Base-by-base conservation (phyloP, 2,797 vertebrate species). In the Heliangelus exortis region DNA sequence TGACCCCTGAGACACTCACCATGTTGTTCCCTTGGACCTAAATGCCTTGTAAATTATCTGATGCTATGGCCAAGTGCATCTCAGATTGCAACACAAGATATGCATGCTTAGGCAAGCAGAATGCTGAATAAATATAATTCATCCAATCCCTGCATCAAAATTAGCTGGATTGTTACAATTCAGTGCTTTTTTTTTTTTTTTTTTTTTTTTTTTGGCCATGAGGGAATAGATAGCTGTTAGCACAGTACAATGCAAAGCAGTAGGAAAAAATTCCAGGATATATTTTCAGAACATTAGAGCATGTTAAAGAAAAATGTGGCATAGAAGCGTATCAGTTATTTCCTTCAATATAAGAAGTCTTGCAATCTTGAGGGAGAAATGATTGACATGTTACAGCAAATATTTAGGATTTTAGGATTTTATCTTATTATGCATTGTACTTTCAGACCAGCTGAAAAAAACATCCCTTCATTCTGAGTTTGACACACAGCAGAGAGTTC, bases 111-210 rank as follows among this genome's bases (percentile, higher is more conserved):
- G 74, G 59, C 77, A 89, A 74, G 82, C 87, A 80, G 72, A 39
- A 67, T 0, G 1, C 65, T 58, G 78, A 71, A 71, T 67, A 59
- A 71, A 89, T 53, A 34, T 63, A 71, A 94, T 94, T 91, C 69
- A 92, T 94, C 75, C 36, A 53, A 80, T 63, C 67, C 29, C 36
- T 33, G 61, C 81, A 87, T 76, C 55, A 62, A 48, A 87, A 92
- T 91, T 73, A 91, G 66, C 75, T 63, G 68, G 36, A 33, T 57
- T 74, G 2, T 77, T 50, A 83, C 79, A 79, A 63, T 66, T 92
- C 84, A 90, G 23, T 51, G 88, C 71, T 3, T 80, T 36, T 76
- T 74, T 79, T 45, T 36, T 79, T 74, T 79, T 45, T 3, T 80
- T 36, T 76, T 74, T 79, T 45, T 36, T 79, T 74, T 79, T 45